Conservation (phyloP, 2,888 invertebrate species). For the Abrostola tripartita region DNA sequence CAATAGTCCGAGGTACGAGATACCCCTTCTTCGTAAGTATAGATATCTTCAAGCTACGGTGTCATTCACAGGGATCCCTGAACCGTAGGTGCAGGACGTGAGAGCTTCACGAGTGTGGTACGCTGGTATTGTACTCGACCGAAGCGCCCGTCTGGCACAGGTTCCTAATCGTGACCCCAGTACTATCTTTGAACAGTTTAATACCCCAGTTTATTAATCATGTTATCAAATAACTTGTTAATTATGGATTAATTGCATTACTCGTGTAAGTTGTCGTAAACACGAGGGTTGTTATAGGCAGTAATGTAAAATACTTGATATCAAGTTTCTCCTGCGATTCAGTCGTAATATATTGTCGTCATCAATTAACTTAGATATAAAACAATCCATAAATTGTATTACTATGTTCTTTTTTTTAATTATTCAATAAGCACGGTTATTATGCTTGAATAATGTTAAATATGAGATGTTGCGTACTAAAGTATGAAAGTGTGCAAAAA, state of each 20-base stretch:
- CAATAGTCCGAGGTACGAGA: too few species aligned
- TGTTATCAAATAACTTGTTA: slow-evolving; percentile 33
- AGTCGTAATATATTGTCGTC: neutral
- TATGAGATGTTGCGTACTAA: neutral
- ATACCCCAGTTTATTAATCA: slow-evolving; percentile 48
- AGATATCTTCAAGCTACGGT: too few species aligned
- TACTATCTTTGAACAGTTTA: slow-evolving; percentile 45
- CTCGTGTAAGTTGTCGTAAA: slow-evolving; percentile 35
- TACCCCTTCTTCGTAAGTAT: too few species aligned
- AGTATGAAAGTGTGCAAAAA: neutral
- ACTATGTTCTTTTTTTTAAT: neutral
- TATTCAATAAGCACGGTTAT: neutral
- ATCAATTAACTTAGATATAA: neutral
- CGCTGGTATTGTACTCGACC: too few species aligned
- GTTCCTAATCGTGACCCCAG: slow-evolving; percentile 46
- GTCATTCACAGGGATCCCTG: too few species aligned
- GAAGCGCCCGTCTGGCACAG: too few species aligned
- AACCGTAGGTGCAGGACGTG: too few species aligned
- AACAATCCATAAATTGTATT: neutral
- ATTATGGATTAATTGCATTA: slow-evolving; percentile 46
- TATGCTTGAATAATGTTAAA: neutral
- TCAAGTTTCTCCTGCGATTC: neutral
- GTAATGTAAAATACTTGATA: slow-evolving; percentile 9
- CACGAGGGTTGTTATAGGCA: slow-evolving; percentile 8
- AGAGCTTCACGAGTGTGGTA: too few species aligned